Base-by-base conservation (phyloP, 2,113 vertebrate species). In the Hippocampus abdominalis region DNA sequence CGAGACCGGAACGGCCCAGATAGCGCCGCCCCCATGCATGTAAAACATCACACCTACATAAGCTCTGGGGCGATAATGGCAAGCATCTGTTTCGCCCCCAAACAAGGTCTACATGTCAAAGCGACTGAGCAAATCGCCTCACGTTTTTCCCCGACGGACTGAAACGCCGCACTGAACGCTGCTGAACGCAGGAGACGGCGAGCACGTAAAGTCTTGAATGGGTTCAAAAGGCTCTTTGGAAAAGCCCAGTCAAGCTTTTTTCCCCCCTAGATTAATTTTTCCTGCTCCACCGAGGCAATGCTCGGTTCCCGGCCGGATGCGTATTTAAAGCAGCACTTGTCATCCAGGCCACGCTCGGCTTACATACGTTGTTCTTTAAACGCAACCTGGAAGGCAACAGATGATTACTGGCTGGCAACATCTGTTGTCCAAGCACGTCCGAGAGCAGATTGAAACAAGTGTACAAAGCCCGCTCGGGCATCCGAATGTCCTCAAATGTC, bases 21-120 rank as follows among this genome's bases (percentile, higher is more conserved):
- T 12, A 20, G 44, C 16, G 56, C 66, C 64, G 72, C 63, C 71
- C 59, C 56, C 73, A 70, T 73, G 66, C 60, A 62, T 39, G 59
- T 72, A 6, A 51, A 65, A 66, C 23, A 78, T 74, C 72, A 51
- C 51, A 71, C 48, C 66, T 27, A 10, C 57, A 60, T 64, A 10
- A n/a, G 59, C 75, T 73, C 69, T 82, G 56, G 23, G 59, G 72
- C 32, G 53, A 16, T 13, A 18, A 71, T 72, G 74, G 80, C 77
- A 84, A 76, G 62, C 74, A 67, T 69, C 57, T 6, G 72, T 44
- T 69, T 53, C 32, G 71, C 18, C 64, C 69, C 77, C 72, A 87
- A 81, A 89, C 83, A 80, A 80, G 60, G 40, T 66, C 36, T 61
- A 65, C 77, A 63, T 49, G 44, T 53, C 7, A 92, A 88, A 88